Base-by-base conservation (phyloP, 2,797 vertebrate species). In the Phyllotis vaccarum region DNA sequence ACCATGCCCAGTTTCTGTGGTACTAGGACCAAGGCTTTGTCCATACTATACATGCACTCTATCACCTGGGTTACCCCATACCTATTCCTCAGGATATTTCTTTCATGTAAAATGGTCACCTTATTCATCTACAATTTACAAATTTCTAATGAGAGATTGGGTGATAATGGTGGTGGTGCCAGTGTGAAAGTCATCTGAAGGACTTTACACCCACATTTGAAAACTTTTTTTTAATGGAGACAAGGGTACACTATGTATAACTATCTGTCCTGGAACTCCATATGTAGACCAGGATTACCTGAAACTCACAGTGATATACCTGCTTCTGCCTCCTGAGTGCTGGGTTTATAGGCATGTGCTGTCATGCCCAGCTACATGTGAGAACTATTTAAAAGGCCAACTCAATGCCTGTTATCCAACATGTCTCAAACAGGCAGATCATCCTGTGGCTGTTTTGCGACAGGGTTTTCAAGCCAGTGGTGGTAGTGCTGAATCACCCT, bases 401-500 rank as follows among this genome's bases (percentile, higher is more conserved):
- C 79, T 66, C 52, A 81, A 66, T 6, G 10, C 8, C 37, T 88
- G 11, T 17, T 86, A 12, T 86, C 29, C n/a, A 66, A 6, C 0
- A 0, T 13, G 22, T 68, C 83, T 11, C 2, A 40, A 58, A 58
- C 16, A 56, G 0, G 27, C 52, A 80, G 68, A 70, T 6, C 7
- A 14, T 43, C 1, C 3, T 43, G 3, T 22, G 11, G 2, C 62
- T 91, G 22, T 74, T 70, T 56, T 54, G 7, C 81, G 22, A 52
- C 2, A 34, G 31, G 11, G 8, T 24, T 90, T 22, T 86, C 21
- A 86, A 40, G 2, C 7, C 6, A 9, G 19, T 56, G 72, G 12
- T 49, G 0, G 2, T 29, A 12, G 6, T 68, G 7, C 46, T 78
- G 29, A 11, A 19, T 72, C 1, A 34, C 16, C 1, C 0, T n/a